Evolutionary conservation across 2,888 invertebrate species (phyloP).

Genomic region (Nomada fabriciana): DNA sequence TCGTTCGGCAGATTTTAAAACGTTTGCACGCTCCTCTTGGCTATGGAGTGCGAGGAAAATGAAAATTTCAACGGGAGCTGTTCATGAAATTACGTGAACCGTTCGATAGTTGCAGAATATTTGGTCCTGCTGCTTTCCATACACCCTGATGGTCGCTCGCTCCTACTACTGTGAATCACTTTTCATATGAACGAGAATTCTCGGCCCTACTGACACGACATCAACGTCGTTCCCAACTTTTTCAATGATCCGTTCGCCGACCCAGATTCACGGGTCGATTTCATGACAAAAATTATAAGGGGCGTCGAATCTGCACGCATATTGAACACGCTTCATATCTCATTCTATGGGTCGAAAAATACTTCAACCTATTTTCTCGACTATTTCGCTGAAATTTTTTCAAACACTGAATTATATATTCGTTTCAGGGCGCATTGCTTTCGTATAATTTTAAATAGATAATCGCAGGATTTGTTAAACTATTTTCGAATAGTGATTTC

Average conservation of each 20-base stretch:
- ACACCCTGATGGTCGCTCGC: slow-evolving; percentile 25
- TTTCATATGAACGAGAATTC: slow-evolving; percentile 49
- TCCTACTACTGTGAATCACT: slow-evolving; percentile 15
- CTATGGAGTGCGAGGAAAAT: background rate
- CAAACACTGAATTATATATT: background rate
- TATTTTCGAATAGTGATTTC: too few species aligned
- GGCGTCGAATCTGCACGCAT: slow-evolving; percentile 4
- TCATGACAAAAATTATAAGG: slow-evolving; percentile 54
- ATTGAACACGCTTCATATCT: slow-evolving; percentile 10
- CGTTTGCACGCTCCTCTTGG: slow-evolving; percentile 1
- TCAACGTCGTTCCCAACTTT: slow-evolving; percentile 52
- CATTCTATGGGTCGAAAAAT: background rate
- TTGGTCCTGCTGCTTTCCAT: slow-evolving; percentile 2
- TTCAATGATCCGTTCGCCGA: slow-evolving; percentile 55
- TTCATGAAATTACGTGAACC: slow-evolving; percentile 45
- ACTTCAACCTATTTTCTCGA: background rate
- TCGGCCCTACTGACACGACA: slow-evolving; percentile 24
- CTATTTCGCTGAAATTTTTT: too few species aligned
- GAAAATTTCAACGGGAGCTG: slow-evolving; percentile 34
- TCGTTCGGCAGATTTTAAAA: slow-evolving; percentile 28
- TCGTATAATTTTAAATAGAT: too few species aligned
- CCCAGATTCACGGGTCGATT: slow-evolving; percentile 34
- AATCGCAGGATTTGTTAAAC: background rate
- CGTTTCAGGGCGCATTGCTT: too few species aligned
- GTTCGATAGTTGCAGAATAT: slow-evolving; percentile 53